These are phyloP conservation scores for Dendronephthya gigantea DNA, from an alignment of 64 coral and sea anemone species.

Conservation along the genomic window DNA sequence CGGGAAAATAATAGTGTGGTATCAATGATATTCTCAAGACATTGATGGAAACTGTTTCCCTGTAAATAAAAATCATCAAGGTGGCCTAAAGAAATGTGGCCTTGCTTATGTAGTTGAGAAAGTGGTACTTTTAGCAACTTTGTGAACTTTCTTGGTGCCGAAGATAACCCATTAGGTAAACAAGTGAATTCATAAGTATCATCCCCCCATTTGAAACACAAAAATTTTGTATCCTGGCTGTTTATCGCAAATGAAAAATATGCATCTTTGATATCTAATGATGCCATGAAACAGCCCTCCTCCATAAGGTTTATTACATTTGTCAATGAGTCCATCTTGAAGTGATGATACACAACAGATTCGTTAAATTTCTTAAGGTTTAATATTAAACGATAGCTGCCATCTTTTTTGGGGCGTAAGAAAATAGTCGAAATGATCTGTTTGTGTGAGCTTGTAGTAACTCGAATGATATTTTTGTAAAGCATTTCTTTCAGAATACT, in stretches of 20 bases:
- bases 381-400: background rate
- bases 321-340: background rate
- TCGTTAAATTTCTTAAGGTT: constrained; percentile 1
- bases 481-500: background rate
- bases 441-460: background rate
- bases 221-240: background rate
- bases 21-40: constrained; percentile 28
- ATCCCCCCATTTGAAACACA: background rate
- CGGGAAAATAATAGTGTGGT: constrained; percentile 31
- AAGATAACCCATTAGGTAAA: background rate
- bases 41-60: constrained; percentile 26
- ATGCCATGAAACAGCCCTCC: background rate
- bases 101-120: background rate
- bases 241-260: no score
- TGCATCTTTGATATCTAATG: no score
- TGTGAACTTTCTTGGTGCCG: background rate
- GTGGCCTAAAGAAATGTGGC: constrained; percentile 31
- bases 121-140: constrained; percentile 17
- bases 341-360: background rate
- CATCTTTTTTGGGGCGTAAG: background rate
- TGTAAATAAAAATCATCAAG: constrained; percentile 22
- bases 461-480: background rate
- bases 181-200: background rate
- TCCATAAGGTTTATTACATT: background rate
- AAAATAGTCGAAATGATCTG: background rate